A percentile compares a stretch with the other conserved stretches of the same genome.
These are phyloP conservation scores for Nephrotoma appendiculata DNA, from an alignment of 2,888 invertebrate genomes.

Conservation along the genomic window DNA sequence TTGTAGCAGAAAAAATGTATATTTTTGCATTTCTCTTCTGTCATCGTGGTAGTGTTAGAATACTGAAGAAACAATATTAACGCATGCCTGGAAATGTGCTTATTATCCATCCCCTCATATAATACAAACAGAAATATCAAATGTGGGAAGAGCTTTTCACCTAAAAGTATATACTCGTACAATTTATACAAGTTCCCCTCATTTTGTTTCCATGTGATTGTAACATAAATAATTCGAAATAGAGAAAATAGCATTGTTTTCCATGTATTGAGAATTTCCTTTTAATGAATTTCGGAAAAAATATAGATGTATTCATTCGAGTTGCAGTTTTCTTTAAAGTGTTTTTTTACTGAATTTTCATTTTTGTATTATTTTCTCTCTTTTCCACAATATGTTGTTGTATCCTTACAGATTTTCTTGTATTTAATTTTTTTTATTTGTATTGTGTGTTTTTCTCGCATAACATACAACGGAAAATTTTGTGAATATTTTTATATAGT, in stretches of 20 bases:
- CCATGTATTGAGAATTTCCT: not conserved
- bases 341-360: not conserved
- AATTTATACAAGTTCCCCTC: not conserved
- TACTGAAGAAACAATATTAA: not conserved
- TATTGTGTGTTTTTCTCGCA: not conserved
- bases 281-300: not conserved
- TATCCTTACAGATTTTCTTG: not conserved
- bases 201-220: not conserved
- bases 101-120: not conserved
- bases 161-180: not conserved
- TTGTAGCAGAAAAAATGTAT: not conserved
- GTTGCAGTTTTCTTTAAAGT: conserved; percentile 1
- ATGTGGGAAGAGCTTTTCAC: not conserved
- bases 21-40: not conserved
- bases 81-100: not conserved
- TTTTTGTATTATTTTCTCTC: not conserved
- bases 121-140: not conserved
- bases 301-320: not conserved
- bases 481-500: conserved; percentile 31
- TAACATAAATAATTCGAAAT: not conserved
- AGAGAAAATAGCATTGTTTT: not conserved
- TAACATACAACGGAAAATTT: conserved; percentile 26
- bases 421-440: not conserved
- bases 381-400: not conserved
- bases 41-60: not conserved